Base-by-base conservation (phyloP, 37 sponge, comb jelly and placozoan genomes). In the Sycon ciliatum region DNA sequence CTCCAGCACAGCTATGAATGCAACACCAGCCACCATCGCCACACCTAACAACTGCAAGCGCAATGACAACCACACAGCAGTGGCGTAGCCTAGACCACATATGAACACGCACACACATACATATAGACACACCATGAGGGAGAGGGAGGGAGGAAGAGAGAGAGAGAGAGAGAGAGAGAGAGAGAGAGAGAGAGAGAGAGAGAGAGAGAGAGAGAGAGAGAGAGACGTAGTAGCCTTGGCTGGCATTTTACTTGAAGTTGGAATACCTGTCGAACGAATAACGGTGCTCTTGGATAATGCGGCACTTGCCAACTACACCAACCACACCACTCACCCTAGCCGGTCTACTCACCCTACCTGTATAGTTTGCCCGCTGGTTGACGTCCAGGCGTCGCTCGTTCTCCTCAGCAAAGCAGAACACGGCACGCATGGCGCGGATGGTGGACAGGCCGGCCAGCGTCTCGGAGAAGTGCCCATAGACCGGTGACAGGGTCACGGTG, bases 401-500 rank as follows among this genome's bases (percentile, higher is more conserved):
- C 55, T 86, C 87, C 1, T 6, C 18, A 32, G 65, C 72, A 77
- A 93, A 93, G 46, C 90, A 58, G n/a, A 66, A 72, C 2, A 80
- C 34, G 5, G 75, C 80, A 31, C 84, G 73, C 36, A 89, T 60
- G 1, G 89, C 94, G 62, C 91, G 71, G 34, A 93, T 89, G 67
- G 79, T 75, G 16, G 65, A 70, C 26, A 92, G 68, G 1, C 99
- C 99, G 36, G 69, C 34, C 35, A 92, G 68, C 1, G 84, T 89
- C 78, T 97, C 90, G 31, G 89, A 79, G 76, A 97, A 97, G 78
- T 97, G 99, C 23, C 87, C 86, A 73, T 93, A 97, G 52, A 97
- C 68, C 3, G 99, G 99, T 36, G 99, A 97, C 28, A 88, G 73
- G 20, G 87, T 84, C 37, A 92, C 87, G 6, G 93, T 79, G 13